Evolutionary conservation across 2,797 vertebrate genomes (phyloP), one percentile per base, ranked within the genome.

Genomic region (Geotrypetes seraphini): DNA sequence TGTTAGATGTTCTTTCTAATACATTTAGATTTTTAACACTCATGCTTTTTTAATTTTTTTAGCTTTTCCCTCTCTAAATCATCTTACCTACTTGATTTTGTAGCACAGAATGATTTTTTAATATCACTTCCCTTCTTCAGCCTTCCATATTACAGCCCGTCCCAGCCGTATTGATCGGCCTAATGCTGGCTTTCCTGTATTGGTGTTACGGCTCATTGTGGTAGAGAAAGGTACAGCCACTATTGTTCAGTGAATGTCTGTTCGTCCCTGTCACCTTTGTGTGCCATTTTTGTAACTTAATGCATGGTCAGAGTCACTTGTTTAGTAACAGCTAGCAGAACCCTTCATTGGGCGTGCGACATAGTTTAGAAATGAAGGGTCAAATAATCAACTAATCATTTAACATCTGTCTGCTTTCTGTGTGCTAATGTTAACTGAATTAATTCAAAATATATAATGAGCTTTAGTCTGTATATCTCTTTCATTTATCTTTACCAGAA

Each of bases 141-240:
- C 92, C 94, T 84, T 94, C 92, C 88, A 90, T 93, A 86, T 88
- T 92, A 88, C 92, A 95, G 88, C 95, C 94, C 81, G 89, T 91
- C 92, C 95, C 88, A 91, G 91, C 93, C 90, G 85, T 98, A 85
- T 88, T 91, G 92, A 91, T 97, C 88, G 89, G 91, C 86, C 91
- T 98, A 87, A 85, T 93, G 90, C 91, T 98, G 94, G 94, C 87
- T 92, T 90, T 97, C 92, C 89, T 97, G 87, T 98, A 92, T 91
- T 98, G 95, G 92, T 98, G 91, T 92, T 94, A 90, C 88, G 85
- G 90, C 88, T 91, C 92, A 82, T 94, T 97, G 87, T 97, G 94
- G 92, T 98, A 97, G 94, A 79, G 79, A 92, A 92, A 98, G 95
- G 95, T 97, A 98, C 87, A 91, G 83, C 84, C 83, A 86, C 78